Base-by-base conservation (phyloP, 2,797 vertebrate species). In the Spondyliosoma cantharus region DNA sequence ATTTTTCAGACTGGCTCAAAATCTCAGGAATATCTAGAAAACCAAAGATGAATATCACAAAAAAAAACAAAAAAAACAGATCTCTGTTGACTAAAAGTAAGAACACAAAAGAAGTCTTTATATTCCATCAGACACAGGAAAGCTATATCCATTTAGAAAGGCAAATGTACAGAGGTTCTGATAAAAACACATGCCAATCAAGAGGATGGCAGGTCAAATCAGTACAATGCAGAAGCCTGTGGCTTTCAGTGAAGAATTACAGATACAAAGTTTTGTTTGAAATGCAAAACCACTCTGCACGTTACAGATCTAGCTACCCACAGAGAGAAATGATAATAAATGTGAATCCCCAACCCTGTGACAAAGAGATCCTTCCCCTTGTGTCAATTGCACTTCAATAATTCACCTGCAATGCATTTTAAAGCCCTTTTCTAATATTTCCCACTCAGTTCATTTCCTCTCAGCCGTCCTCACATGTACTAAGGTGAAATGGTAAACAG, bases 1-100 rank as follows among this genome's bases (percentile, higher is more conserved):
- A 77, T 90, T 92, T 45, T 92, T 93, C 81, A 90, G 88, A 92
- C 92, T 93, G 93, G 93, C 93, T 93, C 93, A 91, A 93, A 89
- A 91, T 93, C 73, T 87, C 81, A 83, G 83, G 84, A 90, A 85
- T 93, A 91, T 81, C 79, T 84, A 87, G 49, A 86, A 89, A 91
- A 82, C 71, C 71, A 82, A 86, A 85, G 54, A 77, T 81, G 29
- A 85, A 87, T 83, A 84, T 90, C 83, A 91, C 90, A 27, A 27
- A 27, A 27, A 2, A 27, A 27, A 27, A 27, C 27, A 93, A 94
- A 90, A 87, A 87, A 87, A 92, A 90, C 83, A 89, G 25, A 67
- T 89, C 73, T 89, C 62, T 86, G 63, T 83, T 68, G 81, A 89
- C 83, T 76, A 52, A 89, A 86, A 86, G 64, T 78, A 87, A 89